Evolutionary conservation across 2,797 vertebrate genomes (phyloP).

Genomic region (Antrozous pallidus): DNA sequence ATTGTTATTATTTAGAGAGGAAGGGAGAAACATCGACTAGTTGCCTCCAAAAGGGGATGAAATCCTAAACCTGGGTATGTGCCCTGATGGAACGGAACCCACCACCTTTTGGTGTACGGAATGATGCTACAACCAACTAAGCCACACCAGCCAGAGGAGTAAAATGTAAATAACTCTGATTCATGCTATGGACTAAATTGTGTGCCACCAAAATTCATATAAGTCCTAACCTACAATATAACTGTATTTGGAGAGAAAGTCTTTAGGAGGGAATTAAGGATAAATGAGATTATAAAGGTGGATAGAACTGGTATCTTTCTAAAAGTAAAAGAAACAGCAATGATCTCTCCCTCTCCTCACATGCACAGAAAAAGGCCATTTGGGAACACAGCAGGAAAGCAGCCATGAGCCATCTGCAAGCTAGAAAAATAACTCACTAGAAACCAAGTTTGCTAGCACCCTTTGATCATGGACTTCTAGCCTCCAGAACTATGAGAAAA

Average conservation of each 20-base stretch:
- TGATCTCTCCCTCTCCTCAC: neutral
- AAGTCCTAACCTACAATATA: neutral
- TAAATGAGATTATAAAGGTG: neutral
- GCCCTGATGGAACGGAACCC: neutral
- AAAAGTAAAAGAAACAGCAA: neutral
- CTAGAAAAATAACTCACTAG: neutral
- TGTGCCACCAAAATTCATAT: neutral
- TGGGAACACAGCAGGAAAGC: neutral
- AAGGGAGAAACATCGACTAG: neutral
- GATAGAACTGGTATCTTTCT: neutral
- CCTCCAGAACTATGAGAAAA: neutral
- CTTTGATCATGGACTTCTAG: neutral
- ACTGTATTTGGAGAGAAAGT: neutral
- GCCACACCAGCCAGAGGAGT: neutral
- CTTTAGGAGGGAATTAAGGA: neutral
- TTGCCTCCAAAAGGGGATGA: neutral
- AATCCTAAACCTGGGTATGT: neutral
- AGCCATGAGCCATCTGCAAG: neutral
- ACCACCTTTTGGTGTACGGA: neutral
- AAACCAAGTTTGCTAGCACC: neutral
- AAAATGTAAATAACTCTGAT: conserved; percentile 12
- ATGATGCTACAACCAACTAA: neutral
- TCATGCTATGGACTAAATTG: neutral
- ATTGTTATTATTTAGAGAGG: neutral
- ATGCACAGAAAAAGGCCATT: neutral